These are phyloP conservation scores for Cantharis flavilabris DNA, from an alignment of 2,888 invertebrate genomes.

Conservation along the genomic window DNA sequence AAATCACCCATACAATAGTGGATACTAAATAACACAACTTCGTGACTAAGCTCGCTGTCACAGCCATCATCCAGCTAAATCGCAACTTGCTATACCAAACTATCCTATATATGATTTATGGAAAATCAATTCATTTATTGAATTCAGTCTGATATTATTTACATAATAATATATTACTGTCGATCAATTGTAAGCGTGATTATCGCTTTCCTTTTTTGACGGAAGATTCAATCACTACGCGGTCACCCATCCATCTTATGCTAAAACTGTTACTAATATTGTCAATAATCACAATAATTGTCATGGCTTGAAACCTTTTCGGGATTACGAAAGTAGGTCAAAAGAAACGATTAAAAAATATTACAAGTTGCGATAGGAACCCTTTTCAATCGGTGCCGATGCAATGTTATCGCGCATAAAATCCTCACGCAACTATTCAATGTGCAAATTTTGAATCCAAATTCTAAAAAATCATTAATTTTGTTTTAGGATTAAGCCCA, in stretches of 20 bases:
- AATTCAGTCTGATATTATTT: background rate
- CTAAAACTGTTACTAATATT: too few relatives aligned
- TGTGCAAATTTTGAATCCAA: background rate
- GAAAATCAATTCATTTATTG: background rate
- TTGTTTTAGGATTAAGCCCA: background rate
- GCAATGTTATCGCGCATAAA: background rate
- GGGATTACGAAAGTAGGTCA: background rate
- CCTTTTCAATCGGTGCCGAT: background rate
- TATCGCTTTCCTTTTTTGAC: too few relatives aligned
- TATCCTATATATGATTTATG: background rate
- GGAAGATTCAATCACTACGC: too few relatives aligned
- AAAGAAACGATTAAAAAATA: background rate
- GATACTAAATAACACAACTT: background rate
- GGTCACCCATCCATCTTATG: too few relatives aligned
- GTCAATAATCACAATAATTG: too few relatives aligned
- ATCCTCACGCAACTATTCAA: background rate
- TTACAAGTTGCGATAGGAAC: background rate
- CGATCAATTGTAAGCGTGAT: background rate
- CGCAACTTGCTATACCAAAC: background rate
- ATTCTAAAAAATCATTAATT: background rate
- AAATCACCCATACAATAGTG: background rate
- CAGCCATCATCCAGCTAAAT: background rate
- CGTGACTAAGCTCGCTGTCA: background rate
- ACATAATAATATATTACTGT: background rate
- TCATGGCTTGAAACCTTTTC: too few relatives aligned